These are phyloP conservation scores for Heliconius hewitsoni DNA, from an alignment of 1,140 invertebrate species.

Conservation along the genomic window DNA sequence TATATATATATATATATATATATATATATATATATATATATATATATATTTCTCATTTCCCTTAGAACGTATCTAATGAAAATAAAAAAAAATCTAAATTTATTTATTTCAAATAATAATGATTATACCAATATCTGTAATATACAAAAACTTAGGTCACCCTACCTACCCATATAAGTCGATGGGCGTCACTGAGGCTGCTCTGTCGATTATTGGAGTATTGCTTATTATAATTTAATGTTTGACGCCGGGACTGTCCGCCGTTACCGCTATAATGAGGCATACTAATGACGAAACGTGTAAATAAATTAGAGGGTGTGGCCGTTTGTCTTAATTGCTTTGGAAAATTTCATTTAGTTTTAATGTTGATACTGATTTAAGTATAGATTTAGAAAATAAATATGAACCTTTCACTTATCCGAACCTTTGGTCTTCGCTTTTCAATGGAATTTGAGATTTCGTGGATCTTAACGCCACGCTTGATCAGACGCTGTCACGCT, in stretches of 20 bases:
- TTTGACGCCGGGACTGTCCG: slow-evolving; percentile 61
- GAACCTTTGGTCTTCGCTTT: too few relatives aligned
- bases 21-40: too few relatives aligned
- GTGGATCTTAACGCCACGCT: too few relatives aligned
- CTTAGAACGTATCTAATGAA: too few relatives aligned
- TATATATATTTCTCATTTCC: too few relatives aligned
- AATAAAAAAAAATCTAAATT: too few relatives aligned
- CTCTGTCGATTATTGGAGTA: slow-evolving; percentile 55
- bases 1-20: too few relatives aligned
- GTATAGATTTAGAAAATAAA: too few relatives aligned
- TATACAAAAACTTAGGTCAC: slow-evolving; percentile 43
- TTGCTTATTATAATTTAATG: slow-evolving; percentile 66
- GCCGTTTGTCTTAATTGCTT: slow-evolving; percentile 20
- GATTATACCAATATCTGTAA: neutral
- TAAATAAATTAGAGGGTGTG: slow-evolving; percentile 25
- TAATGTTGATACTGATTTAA: neutral
- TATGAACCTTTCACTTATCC: too few relatives aligned
- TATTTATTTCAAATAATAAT: neutral
- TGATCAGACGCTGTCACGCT: too few relatives aligned
- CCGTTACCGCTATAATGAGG: slow-evolving; percentile 44
- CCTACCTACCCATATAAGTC: slow-evolving; percentile 53
- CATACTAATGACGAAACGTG: slow-evolving; percentile 45
- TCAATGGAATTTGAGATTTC: too few relatives aligned
- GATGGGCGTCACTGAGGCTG: slow-evolving; percentile 63
- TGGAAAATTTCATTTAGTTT: neutral